These are phyloP conservation scores for Menidia menidia DNA, from an alignment of 2,797 vertebrate genomes.

Conservation along the genomic window DNA sequence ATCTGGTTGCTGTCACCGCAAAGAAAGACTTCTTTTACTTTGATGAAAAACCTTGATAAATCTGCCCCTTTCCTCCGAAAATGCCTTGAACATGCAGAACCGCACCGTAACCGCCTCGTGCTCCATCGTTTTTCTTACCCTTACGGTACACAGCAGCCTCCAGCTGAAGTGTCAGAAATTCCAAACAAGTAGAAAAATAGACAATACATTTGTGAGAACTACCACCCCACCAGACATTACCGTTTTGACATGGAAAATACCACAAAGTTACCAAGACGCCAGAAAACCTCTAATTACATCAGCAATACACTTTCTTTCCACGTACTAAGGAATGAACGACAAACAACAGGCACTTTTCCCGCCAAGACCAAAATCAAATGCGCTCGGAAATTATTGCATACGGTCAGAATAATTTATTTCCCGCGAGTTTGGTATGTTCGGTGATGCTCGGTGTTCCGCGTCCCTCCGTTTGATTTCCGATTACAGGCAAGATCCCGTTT, in stretches of 20 bases:
- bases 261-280: conserved; percentile 54
- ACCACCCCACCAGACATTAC: conserved; percentile 53
- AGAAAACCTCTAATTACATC: conserved; percentile 38
- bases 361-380: conserved; percentile 53
- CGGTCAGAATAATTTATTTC: conserved; percentile 47
- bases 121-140: conserved; percentile 43
- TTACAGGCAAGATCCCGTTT: conserved; percentile 47
- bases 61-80: conserved; percentile 63
- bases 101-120: conserved; percentile 38
- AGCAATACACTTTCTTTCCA: conserved; percentile 47
- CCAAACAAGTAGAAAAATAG: conserved; percentile 82
- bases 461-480: conserved; percentile 32
- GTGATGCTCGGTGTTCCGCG: conserved; percentile 43
- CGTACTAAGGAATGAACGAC: conserved; percentile 73
- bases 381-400: conserved; percentile 75
- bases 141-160: conserved; percentile 56
- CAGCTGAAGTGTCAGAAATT: conserved; percentile 42
- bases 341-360: conserved; percentile 85
- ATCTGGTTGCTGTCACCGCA: conserved; percentile 50
- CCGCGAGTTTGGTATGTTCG: conserved; percentile 43
- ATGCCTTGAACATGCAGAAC: conserved; percentile 53
- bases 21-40: conserved; percentile 71
- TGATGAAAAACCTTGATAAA: conserved; percentile 82
- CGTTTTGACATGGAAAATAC: conserved; percentile 56
- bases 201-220: conserved; percentile 75